Evolutionary conservation across 2,888 invertebrate species (phyloP).

Genomic region (Rambutsinella grinnellia): DNA sequence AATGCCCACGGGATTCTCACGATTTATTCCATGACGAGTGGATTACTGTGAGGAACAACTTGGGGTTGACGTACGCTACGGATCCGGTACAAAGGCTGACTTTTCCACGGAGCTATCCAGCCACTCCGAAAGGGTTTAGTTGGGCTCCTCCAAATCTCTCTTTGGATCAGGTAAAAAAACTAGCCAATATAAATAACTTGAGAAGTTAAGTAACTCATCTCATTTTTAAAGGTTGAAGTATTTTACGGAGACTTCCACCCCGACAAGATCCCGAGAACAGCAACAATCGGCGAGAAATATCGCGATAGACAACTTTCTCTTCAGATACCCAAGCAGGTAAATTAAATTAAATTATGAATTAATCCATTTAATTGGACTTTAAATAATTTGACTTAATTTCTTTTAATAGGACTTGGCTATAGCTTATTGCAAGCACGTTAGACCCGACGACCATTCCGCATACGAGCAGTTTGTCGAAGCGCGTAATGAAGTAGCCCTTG

Average conservation of each 20-base stretch:
- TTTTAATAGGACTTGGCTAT: slow-evolving; percentile 63
- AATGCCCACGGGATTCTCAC: slow-evolving; percentile 90
- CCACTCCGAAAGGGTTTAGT: slow-evolving; percentile 75
- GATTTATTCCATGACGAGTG: slow-evolving; percentile 91
- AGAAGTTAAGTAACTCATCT: not conserved
- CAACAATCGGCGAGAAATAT: slow-evolving; percentile 84
- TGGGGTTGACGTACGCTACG: slow-evolving; percentile 59
- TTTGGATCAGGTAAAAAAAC: slow-evolving; percentile 70
- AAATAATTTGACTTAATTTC: not conserved
- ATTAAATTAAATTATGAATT: not conserved
- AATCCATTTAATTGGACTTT: not conserved
- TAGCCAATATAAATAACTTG: slow-evolving; percentile 4
- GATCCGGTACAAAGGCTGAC: slow-evolving; percentile 73
- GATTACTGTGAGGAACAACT: slow-evolving; percentile 72
- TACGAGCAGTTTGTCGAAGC: slow-evolving; percentile 95
- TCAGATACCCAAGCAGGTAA: slow-evolving; percentile 94
- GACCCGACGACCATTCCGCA: slow-evolving; percentile 81
- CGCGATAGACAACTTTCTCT: slow-evolving; percentile 85
- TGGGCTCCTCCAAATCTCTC: slow-evolving; percentile 81
- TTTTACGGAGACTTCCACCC: slow-evolving; percentile 89
- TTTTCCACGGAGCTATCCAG: slow-evolving; percentile 71
- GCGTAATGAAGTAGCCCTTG: slow-evolving; percentile 94
- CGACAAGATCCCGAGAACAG: slow-evolving; percentile 82
- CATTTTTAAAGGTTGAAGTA: slow-evolving; percentile 81
- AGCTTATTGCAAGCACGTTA: slow-evolving; percentile 72